Conservation (phyloP, 2,888 invertebrate genomes). For the Ptilodon capucinus region DNA sequence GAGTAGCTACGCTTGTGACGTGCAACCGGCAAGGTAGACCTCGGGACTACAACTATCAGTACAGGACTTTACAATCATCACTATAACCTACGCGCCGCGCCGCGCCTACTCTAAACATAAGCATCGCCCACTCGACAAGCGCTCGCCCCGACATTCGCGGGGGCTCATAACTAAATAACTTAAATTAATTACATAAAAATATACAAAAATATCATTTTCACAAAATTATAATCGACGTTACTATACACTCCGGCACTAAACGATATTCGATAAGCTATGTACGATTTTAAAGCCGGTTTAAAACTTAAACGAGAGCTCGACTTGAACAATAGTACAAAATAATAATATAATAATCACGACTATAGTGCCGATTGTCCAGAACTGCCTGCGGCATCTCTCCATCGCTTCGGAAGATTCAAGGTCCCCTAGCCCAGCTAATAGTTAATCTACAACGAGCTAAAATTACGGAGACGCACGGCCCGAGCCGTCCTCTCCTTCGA, state of each 20-base stretch:
- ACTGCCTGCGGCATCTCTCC: conserved; percentile 77
- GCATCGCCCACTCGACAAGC: conserved; percentile 61
- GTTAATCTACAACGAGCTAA: conserved; percentile 80
- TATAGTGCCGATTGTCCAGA: conserved; percentile 82
- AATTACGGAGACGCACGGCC: conserved; percentile 69
- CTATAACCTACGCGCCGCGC: conserved; percentile 63
- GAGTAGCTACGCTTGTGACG: conserved; percentile 79
- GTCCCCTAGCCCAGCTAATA: conserved; percentile 83
- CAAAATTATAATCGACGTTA: conserved; percentile 77
- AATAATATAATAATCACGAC: conserved; percentile 75
- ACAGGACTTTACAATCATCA: conserved; percentile 81
- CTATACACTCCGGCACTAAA: conserved; percentile 80
- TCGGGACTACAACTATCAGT: conserved; percentile 78
- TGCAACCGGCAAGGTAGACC: conserved; percentile 79
- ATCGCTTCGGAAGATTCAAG: conserved; percentile 76
- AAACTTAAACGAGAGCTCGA: conserved; percentile 81
- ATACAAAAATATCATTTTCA: conserved; percentile 83
- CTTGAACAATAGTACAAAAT: conserved; percentile 75
- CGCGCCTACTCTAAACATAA: conserved; percentile 58
- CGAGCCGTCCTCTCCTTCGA: conserved; percentile 66
- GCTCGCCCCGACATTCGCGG: conserved; percentile 56
- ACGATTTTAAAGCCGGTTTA: conserved; percentile 77
- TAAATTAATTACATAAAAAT: conserved; percentile 80
- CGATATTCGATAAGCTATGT: conserved; percentile 77
- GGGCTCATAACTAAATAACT: conserved; percentile 73